Percentiles rank a stretch among this genome's conserved stretches.
Evolutionary conservation across 2,797 vertebrate genomes (phyloP).

Genomic region (Spondyliosoma cantharus): DNA sequence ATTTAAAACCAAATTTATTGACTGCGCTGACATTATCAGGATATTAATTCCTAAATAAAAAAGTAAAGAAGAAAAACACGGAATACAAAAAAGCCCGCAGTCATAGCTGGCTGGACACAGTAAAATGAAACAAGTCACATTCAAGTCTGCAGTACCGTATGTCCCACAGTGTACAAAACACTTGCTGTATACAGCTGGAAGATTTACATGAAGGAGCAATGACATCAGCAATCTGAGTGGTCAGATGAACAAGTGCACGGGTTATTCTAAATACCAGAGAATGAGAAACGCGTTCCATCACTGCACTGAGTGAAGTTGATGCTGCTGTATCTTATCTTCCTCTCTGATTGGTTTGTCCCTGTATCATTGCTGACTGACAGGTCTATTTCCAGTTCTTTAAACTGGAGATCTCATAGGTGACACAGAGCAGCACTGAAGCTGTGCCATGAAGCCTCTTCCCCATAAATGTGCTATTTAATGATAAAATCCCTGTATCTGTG

Average conservation of each 20-base stretch:
- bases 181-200: neutral
- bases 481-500: neutral
- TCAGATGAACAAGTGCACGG: neutral
- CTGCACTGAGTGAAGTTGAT: neutral
- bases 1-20: conserved; percentile 29
- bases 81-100: neutral
- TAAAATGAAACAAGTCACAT: neutral
- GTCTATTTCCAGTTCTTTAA: neutral
- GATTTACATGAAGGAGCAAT: conserved; percentile 11
- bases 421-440: neutral
- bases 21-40: conserved; percentile 17
- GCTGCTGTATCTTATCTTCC: neutral
- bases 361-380: neutral
- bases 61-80: neutral
- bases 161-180: neutral
- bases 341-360: neutral
- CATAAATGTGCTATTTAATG: conserved; percentile 5
- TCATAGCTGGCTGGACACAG: neutral
- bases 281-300: neutral
- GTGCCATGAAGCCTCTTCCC: neutral
- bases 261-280: neutral
- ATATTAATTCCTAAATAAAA: conserved; percentile 26
- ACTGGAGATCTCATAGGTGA: neutral
- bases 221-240: conserved; percentile 2
- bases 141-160: neutral